Conservation (phyloP, 2,113 vertebrate species). For the Phylloscopus trochilus region DNA sequence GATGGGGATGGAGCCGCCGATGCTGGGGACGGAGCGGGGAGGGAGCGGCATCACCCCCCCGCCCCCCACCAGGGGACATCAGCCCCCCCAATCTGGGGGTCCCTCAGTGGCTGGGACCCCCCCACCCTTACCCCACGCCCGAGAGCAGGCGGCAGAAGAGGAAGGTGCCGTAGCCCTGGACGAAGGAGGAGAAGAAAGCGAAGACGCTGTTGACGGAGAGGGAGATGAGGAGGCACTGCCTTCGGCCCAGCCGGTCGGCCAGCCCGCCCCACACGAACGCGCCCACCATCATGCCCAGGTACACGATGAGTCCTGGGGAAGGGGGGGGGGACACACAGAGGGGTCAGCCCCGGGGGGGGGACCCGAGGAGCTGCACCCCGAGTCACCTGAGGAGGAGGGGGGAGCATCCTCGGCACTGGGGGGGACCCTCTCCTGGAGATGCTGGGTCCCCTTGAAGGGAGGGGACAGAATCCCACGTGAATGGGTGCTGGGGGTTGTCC, state of each 20-base stretch:
- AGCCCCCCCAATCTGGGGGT: neutral
- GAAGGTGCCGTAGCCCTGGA: conserved; percentile 96
- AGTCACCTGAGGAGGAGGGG: neutral
- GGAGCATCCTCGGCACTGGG: neutral
- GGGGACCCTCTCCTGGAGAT: neutral
- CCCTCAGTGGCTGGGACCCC: accelerated
- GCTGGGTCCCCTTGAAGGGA: neutral
- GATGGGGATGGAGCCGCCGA: conserved; percentile 95
- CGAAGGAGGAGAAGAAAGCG: conserved; percentile 98
- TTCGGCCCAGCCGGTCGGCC: conserved; percentile 90
- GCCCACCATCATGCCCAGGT: conserved; percentile 94
- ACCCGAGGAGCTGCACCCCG: neutral
- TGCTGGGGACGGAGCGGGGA: conserved; percentile 73
- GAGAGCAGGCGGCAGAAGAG: conserved; percentile 94
- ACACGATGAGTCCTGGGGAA: conserved; percentile 48
- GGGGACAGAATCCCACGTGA: neutral
- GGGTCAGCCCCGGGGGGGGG: neutral
- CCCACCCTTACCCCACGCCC: conserved; percentile 88
- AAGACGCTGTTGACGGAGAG: conserved; percentile 98
- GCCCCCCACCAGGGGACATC: neutral
- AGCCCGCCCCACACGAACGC: conserved; percentile 96
- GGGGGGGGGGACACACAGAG: neutral
- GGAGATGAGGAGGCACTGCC: conserved; percentile 94
- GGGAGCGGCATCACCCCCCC: neutral
- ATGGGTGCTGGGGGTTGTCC: too few species aligned